Conservation (phyloP, 2,113 vertebrate genomes). For the Ptilorrhoa leucosticta region DNA sequence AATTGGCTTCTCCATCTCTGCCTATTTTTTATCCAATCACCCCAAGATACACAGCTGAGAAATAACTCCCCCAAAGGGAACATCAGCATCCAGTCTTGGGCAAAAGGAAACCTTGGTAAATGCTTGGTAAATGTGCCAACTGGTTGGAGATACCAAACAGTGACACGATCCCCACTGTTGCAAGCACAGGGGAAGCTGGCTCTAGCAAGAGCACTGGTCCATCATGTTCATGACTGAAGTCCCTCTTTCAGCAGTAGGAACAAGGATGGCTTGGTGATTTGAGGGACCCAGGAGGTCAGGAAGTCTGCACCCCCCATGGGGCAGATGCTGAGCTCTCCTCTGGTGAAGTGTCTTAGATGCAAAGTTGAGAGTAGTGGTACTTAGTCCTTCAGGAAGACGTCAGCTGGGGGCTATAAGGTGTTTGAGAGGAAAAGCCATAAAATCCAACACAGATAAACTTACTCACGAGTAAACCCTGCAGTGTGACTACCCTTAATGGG, state of each 20-base stretch:
- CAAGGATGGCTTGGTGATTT: neutral
- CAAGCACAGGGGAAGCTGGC: neutral
- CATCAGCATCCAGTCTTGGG: neutral
- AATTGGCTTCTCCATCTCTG: neutral
- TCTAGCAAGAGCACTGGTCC: neutral
- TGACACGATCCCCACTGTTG: fast-evolving
- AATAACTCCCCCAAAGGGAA: neutral
- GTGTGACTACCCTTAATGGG: neutral
- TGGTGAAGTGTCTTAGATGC: neutral
- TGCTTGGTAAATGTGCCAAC: neutral
- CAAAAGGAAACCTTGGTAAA: neutral
- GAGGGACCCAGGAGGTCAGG: neutral
- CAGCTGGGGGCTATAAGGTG: neutral
- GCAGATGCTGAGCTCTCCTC: neutral
- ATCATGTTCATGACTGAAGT: neutral
- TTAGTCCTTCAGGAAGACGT: neutral
- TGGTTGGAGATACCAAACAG: neutral
- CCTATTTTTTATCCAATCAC: neutral
- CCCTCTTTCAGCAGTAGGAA: neutral
- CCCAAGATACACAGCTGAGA: neutral
- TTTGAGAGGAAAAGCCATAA: neutral
- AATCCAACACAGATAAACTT: neutral
- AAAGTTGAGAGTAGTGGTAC: neutral
- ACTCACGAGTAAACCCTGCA: neutral
- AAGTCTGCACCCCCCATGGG: neutral